Base-by-base conservation (phyloP, 2,113 vertebrate genomes). In the Psilopsiagon aurifrons region DNA sequence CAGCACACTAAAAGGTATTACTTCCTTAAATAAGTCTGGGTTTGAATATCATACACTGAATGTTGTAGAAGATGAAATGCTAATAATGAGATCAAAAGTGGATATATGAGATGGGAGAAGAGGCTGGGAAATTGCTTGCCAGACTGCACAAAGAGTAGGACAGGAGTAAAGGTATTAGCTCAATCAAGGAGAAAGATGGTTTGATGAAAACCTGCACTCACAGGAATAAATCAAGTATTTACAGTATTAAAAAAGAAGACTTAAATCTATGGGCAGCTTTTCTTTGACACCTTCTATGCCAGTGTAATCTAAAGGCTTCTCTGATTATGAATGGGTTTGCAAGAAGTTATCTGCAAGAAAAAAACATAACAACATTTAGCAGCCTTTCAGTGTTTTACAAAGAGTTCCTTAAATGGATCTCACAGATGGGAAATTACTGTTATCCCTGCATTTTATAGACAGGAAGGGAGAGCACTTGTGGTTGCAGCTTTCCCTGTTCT, bases 81-180 rank as follows among this genome's bases (percentile, higher is more conserved):
- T 94, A 87, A 94, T 96, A 94, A 95, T 94, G 81, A 89, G 91
- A 94, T 95, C 95, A 89, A 82, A 91, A 69, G 67, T 82, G 77
- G 77, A 89, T 96, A 44, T 84, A 94, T 43, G 92, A 94, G 70
- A 79, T 66, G 80, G 90, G 88, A 94, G 95, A 91, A 51, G 86
- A 92, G 31, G 67, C 81, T 94, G 94, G 94, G 81, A 96, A 96
- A 96, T 92, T 95, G 92, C 91, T 95, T 94, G 83, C 86, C 74
- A 87, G 77, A 37, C 74, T 84, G 92, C 95, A 89, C 77, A 93
- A 95, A 95, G 93, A 96, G 39, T 66, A 88, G 81, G 77, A 95
- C 82, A 80, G 67, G 67, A 92, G 75, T 85, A 60, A 95, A 97
- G 83, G 95, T 90, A 97, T 97, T 95, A 96, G 93, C 86, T 94